Conservation (phyloP, 2,888 invertebrate species). For the Meandrusa payeni region DNA sequence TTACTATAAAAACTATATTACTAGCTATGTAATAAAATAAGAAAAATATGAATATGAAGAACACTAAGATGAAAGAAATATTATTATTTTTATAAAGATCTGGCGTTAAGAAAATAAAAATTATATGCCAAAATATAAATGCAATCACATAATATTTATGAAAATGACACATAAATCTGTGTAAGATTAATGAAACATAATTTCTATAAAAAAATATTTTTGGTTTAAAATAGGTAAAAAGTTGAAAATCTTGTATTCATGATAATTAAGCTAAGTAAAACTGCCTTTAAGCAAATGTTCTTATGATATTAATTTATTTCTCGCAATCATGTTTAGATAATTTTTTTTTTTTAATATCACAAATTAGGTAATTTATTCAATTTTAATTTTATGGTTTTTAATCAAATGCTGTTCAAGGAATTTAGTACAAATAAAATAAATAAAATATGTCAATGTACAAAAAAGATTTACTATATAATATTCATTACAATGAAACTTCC, state of each 20-base stretch:
- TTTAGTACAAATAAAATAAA: constrained; percentile 52
- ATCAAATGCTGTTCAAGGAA: constrained; percentile 28
- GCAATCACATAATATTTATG: not conserved
- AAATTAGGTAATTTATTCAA: constrained; percentile 27
- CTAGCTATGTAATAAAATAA: too few species aligned
- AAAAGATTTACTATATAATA: constrained; percentile 31
- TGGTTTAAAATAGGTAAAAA: not conserved
- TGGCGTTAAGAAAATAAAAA: too few species aligned
- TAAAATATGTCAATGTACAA: constrained; percentile 51
- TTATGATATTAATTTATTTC: constrained; percentile 35
- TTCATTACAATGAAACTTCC: constrained; percentile 1
- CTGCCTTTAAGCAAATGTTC: constrained; percentile 10
- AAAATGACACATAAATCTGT: too few species aligned
- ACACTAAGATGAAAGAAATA: too few species aligned
- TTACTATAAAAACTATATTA: too few species aligned
- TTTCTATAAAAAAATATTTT: too few species aligned
- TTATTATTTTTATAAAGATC: too few species aligned
- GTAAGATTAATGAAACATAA: too few species aligned
- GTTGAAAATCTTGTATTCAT: constrained; percentile 4
- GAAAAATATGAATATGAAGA: too few species aligned
- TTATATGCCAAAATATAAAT: too few species aligned
- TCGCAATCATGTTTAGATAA: constrained; percentile 26
- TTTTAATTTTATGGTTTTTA: constrained; percentile 14
- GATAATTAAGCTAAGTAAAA: constrained; percentile 13
- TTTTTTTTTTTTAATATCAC: constrained; percentile 21